Conservation (phyloP, 2,888 invertebrate genomes). For the Habrosyne pyritoides region DNA sequence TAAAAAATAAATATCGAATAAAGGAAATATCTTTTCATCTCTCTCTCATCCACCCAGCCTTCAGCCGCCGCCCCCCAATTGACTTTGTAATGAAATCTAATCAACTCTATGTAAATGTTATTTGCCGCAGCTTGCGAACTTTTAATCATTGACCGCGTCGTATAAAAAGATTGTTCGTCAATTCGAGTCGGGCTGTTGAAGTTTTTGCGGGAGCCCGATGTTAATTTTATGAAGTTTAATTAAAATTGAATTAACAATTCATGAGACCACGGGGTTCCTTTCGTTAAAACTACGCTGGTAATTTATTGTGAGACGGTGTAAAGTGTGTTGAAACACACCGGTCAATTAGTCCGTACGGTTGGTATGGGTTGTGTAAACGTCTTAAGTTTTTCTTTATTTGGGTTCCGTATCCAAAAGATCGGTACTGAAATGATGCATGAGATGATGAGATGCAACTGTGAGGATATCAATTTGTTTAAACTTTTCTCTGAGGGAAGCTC, state of each 20-base stretch:
- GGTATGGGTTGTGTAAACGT: background rate
- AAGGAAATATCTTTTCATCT: conserved; percentile 15
- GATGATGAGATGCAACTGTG: too few species aligned
- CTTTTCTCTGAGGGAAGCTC: too few species aligned
- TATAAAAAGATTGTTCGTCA: conserved; percentile 35
- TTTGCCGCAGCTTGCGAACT: conserved; percentile 19
- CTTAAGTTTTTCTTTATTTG: too few species aligned
- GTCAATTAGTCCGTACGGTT: conserved; percentile 28
- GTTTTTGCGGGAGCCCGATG: conserved; percentile 35
- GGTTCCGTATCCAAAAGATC: too few species aligned
- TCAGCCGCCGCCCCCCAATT: background rate
- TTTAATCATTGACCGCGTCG: conserved; percentile 30
- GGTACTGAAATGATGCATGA: too few species aligned
- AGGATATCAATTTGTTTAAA: too few species aligned
- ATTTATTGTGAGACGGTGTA: conserved; percentile 28
- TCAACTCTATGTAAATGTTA: conserved; percentile 22
- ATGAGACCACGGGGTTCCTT: conserved; percentile 55
- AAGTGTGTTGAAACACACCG: conserved; percentile 13
- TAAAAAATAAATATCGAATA: conserved; percentile 17
- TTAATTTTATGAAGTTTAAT: conserved; percentile 60
- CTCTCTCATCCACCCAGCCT: background rate
- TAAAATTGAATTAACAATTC: conserved; percentile 64
- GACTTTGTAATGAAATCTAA: conserved; percentile 27
- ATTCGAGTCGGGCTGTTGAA: conserved; percentile 26
- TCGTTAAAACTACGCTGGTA: conserved; percentile 37